Evolutionary conservation across 2,113 vertebrate species (phyloP), one percentile per base, ranked within the genome.

Genomic region (Gopherus evgoodei): DNA sequence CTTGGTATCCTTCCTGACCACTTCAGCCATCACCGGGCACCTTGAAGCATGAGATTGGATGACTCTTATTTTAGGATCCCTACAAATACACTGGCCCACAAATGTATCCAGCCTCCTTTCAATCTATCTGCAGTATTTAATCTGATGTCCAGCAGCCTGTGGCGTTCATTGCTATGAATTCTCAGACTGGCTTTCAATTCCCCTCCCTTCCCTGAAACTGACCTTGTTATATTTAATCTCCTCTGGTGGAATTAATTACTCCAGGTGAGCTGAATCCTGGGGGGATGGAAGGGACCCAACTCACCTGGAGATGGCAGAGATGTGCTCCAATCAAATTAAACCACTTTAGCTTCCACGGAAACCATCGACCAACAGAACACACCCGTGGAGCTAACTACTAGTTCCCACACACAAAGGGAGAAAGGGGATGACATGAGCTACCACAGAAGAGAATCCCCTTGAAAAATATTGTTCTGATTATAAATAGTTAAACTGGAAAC

Each of bases 401-500:
- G 87, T 53, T n/a, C 87, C 86, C 1, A 1, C 54, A 24, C 90
- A 91, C 87, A 49, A 38, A 24, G 94, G 87, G 89, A 90, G 25
- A 89, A 91, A 75, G 89, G 82, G 93, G 84, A 29, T 83, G 93
- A 72, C 94, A 90, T 6, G 2, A 79, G 92, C 93, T 21, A 82
- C 89, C 72, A 50, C 3, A 11, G 87, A 53, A 59, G 52, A 79
- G 62, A 93, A 84, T 65, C 92, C 91, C 83, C 75, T 49, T 19
- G 91, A 75, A 91, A 95, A 53, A 42, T 52, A 92, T 93, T 89
- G 81, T 86, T 88, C 0, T 0, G 72, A 56, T 88, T 92, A 95
- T 93, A 93, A 97, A 89, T 54, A 97, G 81, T 81, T 72, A 92
- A 95, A 90, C 91, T 88, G 94, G 95, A 94, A 96, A 96, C 1